Evolutionary conservation across 2,113 vertebrate genomes (phyloP).

Genomic region (Austrofundulus limnaeus): DNA sequence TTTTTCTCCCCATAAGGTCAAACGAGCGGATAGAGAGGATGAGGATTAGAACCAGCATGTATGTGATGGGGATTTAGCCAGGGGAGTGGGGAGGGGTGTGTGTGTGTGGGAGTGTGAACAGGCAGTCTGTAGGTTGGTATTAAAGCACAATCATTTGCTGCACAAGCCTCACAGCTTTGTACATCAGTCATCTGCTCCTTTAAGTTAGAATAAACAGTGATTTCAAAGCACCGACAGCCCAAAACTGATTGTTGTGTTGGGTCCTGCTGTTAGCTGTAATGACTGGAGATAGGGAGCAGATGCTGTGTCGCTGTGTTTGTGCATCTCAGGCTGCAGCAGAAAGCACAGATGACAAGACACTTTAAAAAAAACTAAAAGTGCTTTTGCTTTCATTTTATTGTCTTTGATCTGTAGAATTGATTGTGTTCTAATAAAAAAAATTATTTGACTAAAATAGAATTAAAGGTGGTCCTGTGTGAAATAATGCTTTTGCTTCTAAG

Average conservation of each 20-base stretch:
- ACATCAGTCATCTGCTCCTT: not conserved
- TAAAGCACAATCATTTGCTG: not conserved
- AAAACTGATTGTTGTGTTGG: not conserved
- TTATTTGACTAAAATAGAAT: not conserved
- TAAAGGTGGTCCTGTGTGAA: not conserved
- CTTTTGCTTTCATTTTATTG: slow-evolving; percentile 7
- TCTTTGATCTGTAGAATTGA: slow-evolving; percentile 21
- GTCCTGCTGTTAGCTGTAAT: slow-evolving; percentile 24
- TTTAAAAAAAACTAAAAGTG: slow-evolving; percentile 11
- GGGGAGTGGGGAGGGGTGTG: no score
- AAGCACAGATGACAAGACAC: slow-evolving; percentile 28
- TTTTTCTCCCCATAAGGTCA: slow-evolving; percentile 38
- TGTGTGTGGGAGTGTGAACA: slow-evolving; percentile 15
- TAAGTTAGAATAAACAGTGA: not conserved
- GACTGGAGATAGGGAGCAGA: slow-evolving; percentile 19
- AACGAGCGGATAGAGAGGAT: slow-evolving; percentile 36
- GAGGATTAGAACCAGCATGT: slow-evolving; percentile 51
- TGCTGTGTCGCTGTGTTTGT: not conserved
- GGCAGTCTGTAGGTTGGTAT: slow-evolving; percentile 3
- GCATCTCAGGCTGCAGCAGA: slow-evolving; percentile 24
- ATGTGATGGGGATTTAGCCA: slow-evolving; percentile 7
- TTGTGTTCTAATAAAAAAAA: not conserved
- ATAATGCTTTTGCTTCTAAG: not conserved
- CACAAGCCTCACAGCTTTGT: not conserved
- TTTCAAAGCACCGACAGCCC: slow-evolving; percentile 19